Base-by-base conservation (phyloP, 2,113 vertebrate species). In the Rallus limicola region DNA sequence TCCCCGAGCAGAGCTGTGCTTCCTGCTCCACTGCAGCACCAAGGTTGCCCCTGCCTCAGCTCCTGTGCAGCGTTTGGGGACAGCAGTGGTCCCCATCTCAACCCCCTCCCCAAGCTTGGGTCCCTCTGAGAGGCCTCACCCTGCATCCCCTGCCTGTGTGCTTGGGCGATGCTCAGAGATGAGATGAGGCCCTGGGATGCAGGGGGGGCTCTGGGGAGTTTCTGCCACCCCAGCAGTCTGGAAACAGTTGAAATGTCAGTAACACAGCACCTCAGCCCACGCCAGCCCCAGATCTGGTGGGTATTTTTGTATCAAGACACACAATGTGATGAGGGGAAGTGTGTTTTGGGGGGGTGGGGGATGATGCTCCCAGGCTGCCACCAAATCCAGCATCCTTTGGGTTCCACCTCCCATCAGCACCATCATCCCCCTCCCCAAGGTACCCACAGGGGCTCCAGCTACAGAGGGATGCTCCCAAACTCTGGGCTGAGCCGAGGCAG, bases 361-460 rank as follows among this genome's bases (percentile, higher is more conserved):
- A 4, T 7, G 67, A 34, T 16, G 25, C 29, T 42, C 34, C 55
- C 68, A 16, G 18, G 60, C 46, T 60, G 44, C 46, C 74, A 5
- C 63, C 0, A 3, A 10, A 31, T 28, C 1, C 2, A 65, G 64
- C 64, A 34, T 5, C 87, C 53, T 48, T n/a, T 9, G 38, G 58
- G 38, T 15, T 71, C 17, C 52, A 60, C 52, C 58, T 65, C 50
- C 38, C 29, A 28, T 52, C 42, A 28, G 42, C 50, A 59, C 60
- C 50, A 9, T 31, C 6, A 0, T 14, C 26, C 26, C 26, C 67
- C 3, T 2, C n/a, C 14, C 52, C 5, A 7, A 48, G 20, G 21
- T 6, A 46, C n/a, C 29, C 20, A 0, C 56, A 23, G n/a, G 40
- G 34, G 19, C 46, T 64, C 83, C 2, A 2, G 56, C 48, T 0